These are phyloP conservation scores for Rhinella marina DNA, from an alignment of 2,797 vertebrate genomes.

Conservation along the genomic window DNA sequence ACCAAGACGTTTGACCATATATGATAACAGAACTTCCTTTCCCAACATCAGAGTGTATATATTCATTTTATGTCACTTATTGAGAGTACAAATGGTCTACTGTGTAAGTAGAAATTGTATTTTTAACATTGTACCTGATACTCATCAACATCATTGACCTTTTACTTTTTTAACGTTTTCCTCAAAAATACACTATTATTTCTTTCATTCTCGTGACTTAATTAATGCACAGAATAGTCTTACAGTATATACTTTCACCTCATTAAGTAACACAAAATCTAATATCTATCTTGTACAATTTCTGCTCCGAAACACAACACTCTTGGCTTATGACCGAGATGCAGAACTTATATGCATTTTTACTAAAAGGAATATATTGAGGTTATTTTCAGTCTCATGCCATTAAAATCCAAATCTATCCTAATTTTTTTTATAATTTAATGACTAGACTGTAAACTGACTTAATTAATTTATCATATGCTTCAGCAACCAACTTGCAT, in stretches of 20 bases:
- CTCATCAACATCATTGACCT: not conserved
- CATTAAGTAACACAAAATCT: conserved; percentile 22
- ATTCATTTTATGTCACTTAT: not conserved
- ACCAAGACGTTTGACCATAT: not conserved
- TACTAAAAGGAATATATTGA: conserved; percentile 51
- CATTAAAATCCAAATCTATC: conserved; percentile 59
- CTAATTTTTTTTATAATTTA: conserved; percentile 61
- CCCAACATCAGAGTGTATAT: not conserved
- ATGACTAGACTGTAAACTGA: conserved; percentile 63
- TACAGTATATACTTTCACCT: not conserved
- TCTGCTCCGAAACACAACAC: conserved; percentile 4
- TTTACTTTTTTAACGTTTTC: not conserved
- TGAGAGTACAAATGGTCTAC: not conserved
- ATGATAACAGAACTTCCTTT: not conserved
- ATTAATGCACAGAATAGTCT: conserved; percentile 9
- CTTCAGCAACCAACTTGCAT: conserved; percentile 63
- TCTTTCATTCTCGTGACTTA: not conserved
- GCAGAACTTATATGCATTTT: conserved; percentile 18
- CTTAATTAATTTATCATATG: conserved; percentile 64
- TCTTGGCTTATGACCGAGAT: conserved; percentile 14
- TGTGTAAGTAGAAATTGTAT: not conserved
- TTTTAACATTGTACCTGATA: not conserved
- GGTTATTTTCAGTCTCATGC: conserved; percentile 56
- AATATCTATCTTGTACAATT: not conserved
- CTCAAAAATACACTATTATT: not conserved